phyloP scores from a whole-genome alignment of 2,797 vertebrate genomes.

The Karalla daura region DNA sequence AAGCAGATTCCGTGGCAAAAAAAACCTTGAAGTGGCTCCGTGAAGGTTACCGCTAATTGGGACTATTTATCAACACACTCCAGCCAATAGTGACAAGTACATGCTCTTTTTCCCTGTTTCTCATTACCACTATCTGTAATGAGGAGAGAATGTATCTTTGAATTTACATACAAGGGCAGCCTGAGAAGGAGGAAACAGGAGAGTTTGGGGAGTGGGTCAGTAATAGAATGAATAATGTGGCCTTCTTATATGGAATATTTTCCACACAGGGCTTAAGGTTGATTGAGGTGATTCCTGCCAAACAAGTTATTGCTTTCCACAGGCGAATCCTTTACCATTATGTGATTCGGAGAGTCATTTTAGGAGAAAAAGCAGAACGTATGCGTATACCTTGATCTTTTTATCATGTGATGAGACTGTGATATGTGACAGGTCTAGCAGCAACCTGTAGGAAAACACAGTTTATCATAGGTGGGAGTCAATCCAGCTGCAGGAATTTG shows the following conservation, averaged over 20 bases:
- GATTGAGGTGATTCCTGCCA: slow-evolving; percentile 10
- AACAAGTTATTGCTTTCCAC: not conserved
- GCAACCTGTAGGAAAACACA: too few species aligned
- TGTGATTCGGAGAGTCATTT: not conserved
- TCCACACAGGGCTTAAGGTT: not conserved
- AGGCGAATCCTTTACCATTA: not conserved
- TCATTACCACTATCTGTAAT: slow-evolving; percentile 83
- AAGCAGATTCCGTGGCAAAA: slow-evolving; percentile 58
- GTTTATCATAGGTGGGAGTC: too few species aligned
- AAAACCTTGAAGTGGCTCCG: slow-evolving; percentile 65
- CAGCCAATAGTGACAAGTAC: slow-evolving; percentile 81
- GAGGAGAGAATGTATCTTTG: slow-evolving; percentile 60
- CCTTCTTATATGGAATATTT: not conserved
- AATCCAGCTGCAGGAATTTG: too few species aligned
- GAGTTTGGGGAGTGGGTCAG: slow-evolving; percentile 12
- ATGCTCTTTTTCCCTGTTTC: slow-evolving; percentile 77
- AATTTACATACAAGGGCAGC: slow-evolving; percentile 70
- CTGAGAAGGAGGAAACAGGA: slow-evolving; percentile 25
- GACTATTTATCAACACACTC: slow-evolving; percentile 80
- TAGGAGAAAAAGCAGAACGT: not conserved
- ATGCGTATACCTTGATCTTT: too few species aligned
- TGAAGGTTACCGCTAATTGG: slow-evolving; percentile 84
- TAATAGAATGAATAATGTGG: slow-evolving; percentile 11
- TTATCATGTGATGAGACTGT: too few species aligned
- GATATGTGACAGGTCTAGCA: too few species aligned